These are phyloP conservation scores for Athrips mouffetella DNA, from an alignment of 2,888 invertebrate genomes.

Conservation along the genomic window DNA sequence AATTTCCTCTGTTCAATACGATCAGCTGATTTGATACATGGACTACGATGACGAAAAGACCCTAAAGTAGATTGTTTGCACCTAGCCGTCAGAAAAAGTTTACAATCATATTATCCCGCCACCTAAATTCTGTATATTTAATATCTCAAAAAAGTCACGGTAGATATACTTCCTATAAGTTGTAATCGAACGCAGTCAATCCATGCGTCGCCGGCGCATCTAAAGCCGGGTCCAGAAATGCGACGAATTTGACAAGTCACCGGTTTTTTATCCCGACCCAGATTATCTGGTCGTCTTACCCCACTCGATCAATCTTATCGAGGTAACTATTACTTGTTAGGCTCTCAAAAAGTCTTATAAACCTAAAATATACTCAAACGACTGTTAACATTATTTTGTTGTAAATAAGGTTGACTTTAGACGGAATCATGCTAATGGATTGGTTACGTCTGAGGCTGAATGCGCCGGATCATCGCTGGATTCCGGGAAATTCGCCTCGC, in stretches of 20 bases:
- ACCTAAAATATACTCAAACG: neutral
- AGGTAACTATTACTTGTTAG: constrained; percentile 49
- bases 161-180: neutral
- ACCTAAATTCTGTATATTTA: no score
- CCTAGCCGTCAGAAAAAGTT: no score
- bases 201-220: constrained; percentile 44
- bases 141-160: no score
- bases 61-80: no score
- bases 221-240: constrained; percentile 56
- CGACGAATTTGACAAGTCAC: constrained; percentile 77
- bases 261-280: constrained; percentile 66
- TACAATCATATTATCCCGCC: no score
- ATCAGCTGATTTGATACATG: no score
- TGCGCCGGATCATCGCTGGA: constrained; percentile 74
- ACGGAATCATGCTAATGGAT: constrained; percentile 36
- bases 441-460: constrained; percentile 52
- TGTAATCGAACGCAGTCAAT: constrained; percentile 51
- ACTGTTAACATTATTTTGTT: neutral
- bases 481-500: constrained; percentile 77
- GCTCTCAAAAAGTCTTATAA: constrained; percentile 34
- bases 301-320: constrained; percentile 78
- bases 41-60: no score
- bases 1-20: no score
- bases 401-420: constrained; percentile 22
- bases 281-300: constrained; percentile 72